Conservation (phyloP, 2,797 vertebrate genomes). For the Catostomus latipinnis region DNA sequence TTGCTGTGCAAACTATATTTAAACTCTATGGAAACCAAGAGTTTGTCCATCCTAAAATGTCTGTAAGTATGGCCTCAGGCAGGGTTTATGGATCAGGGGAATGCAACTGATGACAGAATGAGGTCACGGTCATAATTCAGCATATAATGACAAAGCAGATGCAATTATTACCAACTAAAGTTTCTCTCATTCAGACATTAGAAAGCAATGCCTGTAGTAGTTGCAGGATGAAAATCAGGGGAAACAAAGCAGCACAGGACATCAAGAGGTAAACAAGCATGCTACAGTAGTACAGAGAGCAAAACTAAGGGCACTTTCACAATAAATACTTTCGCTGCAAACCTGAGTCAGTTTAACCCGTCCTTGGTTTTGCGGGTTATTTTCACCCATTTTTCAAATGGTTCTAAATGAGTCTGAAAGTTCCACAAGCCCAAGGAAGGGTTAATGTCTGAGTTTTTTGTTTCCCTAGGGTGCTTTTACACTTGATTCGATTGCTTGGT, state of each 20-base stretch:
- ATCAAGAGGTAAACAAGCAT: background rate
- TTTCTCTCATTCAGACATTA: background rate
- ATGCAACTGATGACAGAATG: slow-evolving; percentile 39
- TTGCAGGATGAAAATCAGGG: background rate
- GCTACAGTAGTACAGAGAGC: background rate
- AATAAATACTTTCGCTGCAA: no score
- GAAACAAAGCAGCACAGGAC: background rate
- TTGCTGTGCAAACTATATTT: slow-evolving; percentile 61
- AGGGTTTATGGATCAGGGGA: slow-evolving; percentile 33
- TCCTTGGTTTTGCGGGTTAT: no score
- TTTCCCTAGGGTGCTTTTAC: no score
- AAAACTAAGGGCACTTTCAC: background rate
- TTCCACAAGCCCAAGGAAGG: no score
- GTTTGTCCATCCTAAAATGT: slow-evolving; percentile 46
- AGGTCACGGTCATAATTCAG: slow-evolving; percentile 50
- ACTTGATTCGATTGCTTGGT: no score
- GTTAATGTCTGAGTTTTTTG: no score
- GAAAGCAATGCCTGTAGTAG: background rate
- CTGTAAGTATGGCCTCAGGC: slow-evolving; percentile 45
- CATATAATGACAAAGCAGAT: slow-evolving; percentile 38
- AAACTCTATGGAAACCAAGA: slow-evolving; percentile 56
- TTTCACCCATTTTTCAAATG: no score
- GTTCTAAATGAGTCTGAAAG: no score
- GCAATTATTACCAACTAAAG: background rate
- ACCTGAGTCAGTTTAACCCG: no score